A percentile compares a stretch with the other conserved stretches of the same genome.
Evolutionary conservation across 2,113 vertebrate genomes (phyloP).

Genomic region (Channa argus): DNA sequence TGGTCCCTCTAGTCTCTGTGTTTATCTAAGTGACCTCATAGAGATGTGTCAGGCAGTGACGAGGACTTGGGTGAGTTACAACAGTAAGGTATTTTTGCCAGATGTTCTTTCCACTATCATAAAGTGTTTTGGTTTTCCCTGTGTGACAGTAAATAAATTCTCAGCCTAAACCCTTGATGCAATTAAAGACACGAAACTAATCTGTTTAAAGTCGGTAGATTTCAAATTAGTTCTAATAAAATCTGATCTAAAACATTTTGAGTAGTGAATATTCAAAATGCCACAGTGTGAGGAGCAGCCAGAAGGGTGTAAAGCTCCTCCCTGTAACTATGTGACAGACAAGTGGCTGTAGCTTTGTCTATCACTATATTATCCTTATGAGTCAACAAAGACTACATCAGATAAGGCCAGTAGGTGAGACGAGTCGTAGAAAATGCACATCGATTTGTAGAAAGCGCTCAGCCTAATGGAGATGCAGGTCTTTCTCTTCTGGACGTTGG

Average conservation of each 20-base stretch:
- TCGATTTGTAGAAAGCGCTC: conserved; percentile 70
- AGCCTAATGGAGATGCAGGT: conserved; percentile 48
- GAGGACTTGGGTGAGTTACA: neutral
- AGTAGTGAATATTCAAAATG: neutral
- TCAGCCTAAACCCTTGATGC: neutral
- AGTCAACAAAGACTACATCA: conserved; percentile 73
- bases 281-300: neutral
- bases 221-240: neutral
- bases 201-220: neutral
- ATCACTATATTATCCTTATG: conserved; percentile 51
- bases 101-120: neutral
- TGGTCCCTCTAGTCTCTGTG: neutral
- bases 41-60: neutral
- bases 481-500: conserved; percentile 53
- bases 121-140: neutral
- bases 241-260: neutral
- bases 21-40: conserved; percentile 6
- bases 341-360: conserved; percentile 59
- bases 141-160: no score
- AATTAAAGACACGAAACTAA: neutral
- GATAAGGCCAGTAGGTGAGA: conserved; percentile 54
- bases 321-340: conserved; percentile 64
- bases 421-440: conserved; percentile 39
- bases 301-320: conserved; percentile 43
- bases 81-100: neutral